Evolutionary conservation across 2,797 vertebrate species (phyloP).

Genomic region (Orientallactaga sibirica): DNA sequence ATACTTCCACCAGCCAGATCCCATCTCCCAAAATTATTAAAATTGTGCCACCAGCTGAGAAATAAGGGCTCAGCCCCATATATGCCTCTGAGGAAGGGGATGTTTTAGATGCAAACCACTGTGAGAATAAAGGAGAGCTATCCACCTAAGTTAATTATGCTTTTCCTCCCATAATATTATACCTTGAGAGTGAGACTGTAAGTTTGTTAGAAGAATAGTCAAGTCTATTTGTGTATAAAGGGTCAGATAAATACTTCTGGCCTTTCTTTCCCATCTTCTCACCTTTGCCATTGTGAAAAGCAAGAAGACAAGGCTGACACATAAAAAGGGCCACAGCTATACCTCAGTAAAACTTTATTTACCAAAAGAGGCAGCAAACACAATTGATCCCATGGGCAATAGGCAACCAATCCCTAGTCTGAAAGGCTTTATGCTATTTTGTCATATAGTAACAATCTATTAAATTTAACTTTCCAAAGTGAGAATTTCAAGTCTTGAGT

Average conservation of each 20-base stretch:
- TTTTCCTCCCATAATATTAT: neutral
- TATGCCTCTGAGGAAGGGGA: too few species aligned
- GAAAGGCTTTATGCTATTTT: slow-evolving; percentile 31
- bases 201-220: neutral
- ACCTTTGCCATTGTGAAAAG: neutral
- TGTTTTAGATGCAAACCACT: neutral
- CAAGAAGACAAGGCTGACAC: neutral
- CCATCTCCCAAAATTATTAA: neutral
- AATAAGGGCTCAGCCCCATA: neutral
- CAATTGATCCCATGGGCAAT: neutral
- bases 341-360: neutral
- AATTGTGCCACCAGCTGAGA: neutral
- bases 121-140: neutral
- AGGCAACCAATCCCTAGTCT: neutral
- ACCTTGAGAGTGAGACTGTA: neutral
- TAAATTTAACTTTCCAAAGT: slow-evolving; percentile 62
- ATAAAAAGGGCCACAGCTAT: neutral
- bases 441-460: slow-evolving; percentile 48
- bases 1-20: neutral
- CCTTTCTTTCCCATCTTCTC: neutral
- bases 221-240: neutral
- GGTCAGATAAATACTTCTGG: neutral
- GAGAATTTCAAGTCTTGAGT: slow-evolving; percentile 41
- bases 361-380: neutral
- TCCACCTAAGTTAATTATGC: neutral